Conservation (phyloP, 2,888 invertebrate species). For the Hyalella azteca region DNA sequence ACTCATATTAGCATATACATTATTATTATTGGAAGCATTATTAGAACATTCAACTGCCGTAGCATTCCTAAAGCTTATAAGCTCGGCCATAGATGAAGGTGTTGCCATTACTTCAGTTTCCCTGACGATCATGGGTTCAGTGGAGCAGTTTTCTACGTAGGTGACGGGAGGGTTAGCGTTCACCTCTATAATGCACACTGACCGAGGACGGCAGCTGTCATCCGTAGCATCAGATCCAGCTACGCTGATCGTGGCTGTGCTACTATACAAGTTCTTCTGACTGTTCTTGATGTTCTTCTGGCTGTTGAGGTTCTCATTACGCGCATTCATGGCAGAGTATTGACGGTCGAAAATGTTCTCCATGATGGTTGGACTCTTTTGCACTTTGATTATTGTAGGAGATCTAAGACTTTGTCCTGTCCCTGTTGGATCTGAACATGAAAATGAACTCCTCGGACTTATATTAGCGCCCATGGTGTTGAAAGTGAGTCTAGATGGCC, state of each 20-base stretch:
- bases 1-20: too few species aligned
- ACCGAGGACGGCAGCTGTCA: slow-evolving; percentile 21
- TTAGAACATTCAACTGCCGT: background rate
- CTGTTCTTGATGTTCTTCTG: slow-evolving; percentile 3
- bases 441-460: background rate
- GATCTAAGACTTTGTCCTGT: background rate
- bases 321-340: slow-evolving; percentile 2
- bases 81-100: slow-evolving; percentile 35
- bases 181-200: slow-evolving; percentile 55
- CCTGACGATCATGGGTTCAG: slow-evolving; percentile 48
- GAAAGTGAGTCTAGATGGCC: background rate
- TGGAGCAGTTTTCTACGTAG: slow-evolving; percentile 38
- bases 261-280: slow-evolving; percentile 20
- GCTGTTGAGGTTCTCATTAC: background rate
- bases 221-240: background rate
- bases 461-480: background rate
- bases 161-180: slow-evolving; percentile 47
- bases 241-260: slow-evolving; percentile 9
- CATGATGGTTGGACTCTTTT: slow-evolving; percentile 29
- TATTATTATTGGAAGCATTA: background rate
- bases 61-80: background rate
- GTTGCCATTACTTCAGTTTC: slow-evolving; percentile 51
- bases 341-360: slow-evolving; percentile 29
- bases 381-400: slow-evolving; percentile 16
- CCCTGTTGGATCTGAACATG: background rate